Evolutionary conservation across 1,140 invertebrate genomes (phyloP).

Genomic region (Drosophila trapezifrons): DNA sequence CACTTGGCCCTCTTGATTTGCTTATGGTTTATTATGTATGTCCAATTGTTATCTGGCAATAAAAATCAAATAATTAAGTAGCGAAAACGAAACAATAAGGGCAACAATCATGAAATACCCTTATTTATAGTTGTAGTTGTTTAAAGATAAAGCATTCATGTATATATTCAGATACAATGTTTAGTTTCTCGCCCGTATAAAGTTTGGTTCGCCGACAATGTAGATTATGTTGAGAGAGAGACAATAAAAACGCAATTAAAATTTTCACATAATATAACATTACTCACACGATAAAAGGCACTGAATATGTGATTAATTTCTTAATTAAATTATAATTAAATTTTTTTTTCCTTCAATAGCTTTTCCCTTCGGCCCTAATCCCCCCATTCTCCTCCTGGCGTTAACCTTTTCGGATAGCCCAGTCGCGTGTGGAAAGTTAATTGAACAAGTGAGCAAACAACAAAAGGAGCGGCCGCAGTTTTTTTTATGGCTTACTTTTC

Average conservation of each 20-base stretch:
- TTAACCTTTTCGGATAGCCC: constrained; percentile 14
- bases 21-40: background rate
- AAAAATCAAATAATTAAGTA: background rate
- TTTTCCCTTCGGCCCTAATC: constrained; percentile 17
- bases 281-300: constrained; percentile 18
- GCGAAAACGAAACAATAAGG: constrained; percentile 3
- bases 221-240: background rate
- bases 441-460: constrained; percentile 48
- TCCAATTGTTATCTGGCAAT: background rate
- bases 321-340: constrained; percentile 79
- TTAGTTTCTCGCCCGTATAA: constrained; percentile 18
- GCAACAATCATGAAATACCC: background rate
- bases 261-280: constrained; percentile 58
- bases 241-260: constrained; percentile 57
- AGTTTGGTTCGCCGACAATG: background rate
- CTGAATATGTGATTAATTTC: constrained; percentile 64
- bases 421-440: constrained; percentile 56
- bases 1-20: background rate
- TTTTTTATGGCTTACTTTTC: constrained; percentile 21
- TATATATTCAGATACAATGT: background rate
- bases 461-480: constrained; percentile 8
- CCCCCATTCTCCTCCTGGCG: background rate
- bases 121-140: background rate
- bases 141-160: background rate
- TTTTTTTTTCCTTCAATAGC: constrained; percentile 31